A percentile compares a stretch with the other conserved stretches of the same genome.
Evolutionary conservation across 2,113 vertebrate genomes (phyloP).

Genomic region (Rhinichthys klamathensis): DNA sequence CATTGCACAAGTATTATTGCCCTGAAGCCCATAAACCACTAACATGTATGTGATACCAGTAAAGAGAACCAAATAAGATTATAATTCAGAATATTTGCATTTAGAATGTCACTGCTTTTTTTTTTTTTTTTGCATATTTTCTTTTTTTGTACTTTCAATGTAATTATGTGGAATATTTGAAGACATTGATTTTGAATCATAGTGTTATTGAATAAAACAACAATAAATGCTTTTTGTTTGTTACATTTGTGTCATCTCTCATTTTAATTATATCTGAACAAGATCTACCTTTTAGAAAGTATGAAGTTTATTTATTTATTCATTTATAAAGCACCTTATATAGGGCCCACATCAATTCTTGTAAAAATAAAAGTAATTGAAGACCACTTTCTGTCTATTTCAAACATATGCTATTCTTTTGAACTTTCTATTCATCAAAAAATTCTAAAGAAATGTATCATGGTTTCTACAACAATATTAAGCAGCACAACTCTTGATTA

Average conservation of each 20-base stretch:
- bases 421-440: not conserved
- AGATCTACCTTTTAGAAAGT: not conserved
- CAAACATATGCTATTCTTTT: not conserved
- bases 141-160: slow-evolving; percentile 27
- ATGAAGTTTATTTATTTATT: not conserved
- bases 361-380: no score
- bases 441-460: not conserved
- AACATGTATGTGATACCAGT: not conserved
- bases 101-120: slow-evolving; percentile 43
- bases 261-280: slow-evolving; percentile 16
- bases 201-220: slow-evolving; percentile 58
- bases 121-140: not conserved
- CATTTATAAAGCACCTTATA: no score
- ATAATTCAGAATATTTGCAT: slow-evolving; percentile 1
- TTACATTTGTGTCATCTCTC: slow-evolving; percentile 42
- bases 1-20: not conserved
- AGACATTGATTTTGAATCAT: slow-evolving; percentile 52
- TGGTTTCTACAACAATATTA: not conserved
- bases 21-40: slow-evolving; percentile 1
- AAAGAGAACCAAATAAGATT: not conserved
- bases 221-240: slow-evolving; percentile 65
- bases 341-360: no score
- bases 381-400: not conserved
- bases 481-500: not conserved
- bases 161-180: slow-evolving; percentile 58